Evolutionary conservation across 1,140 invertebrate species (phyloP), one percentile per base, ranked within the genome.

Genomic region (Lutraria rhynchaena): DNA sequence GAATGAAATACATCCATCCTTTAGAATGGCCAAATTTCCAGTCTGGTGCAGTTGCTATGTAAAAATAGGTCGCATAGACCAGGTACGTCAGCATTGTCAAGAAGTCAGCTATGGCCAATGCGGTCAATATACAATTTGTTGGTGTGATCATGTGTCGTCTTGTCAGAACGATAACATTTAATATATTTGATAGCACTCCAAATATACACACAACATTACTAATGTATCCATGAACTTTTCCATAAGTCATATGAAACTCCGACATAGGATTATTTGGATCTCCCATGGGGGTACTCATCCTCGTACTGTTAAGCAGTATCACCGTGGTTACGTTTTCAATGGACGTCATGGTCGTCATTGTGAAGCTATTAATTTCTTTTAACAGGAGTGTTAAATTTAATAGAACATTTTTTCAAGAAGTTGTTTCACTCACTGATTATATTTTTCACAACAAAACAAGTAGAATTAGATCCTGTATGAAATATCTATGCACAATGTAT

Each of bases 161-260:
- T 0, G 97, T 98, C 37, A 99, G 91, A 0, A 99, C 97, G 9
- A 96, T 95, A 51, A 98, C 96, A 89, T 98, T 99, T 24, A 98
- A 90, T 17, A 96, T 93, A 89, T 99, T 99, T 19, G 97, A 96
- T 75, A 98, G 92, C 49, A 96, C 96, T 41, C 98, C 98, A 87
- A 98, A 97, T 44, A 97, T 91, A 91, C 98, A 99, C 9, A 99
- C 95, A 4, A 94, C 85, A 4, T 96, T 91, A 17, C 95, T 94
- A 27, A 96, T 89, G 90, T 96, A 96, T 2, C 95, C 95, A 90
- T 97, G 96, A 17, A 95, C 85, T n/a, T 88, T 74, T 11, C 88
- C 89, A 83, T 94, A 94, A 3, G n/a, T 70, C 24, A 57, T 58
- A 17, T 44, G 44, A 41, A 73, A 77, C 1, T 55, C 37, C 22